Base-by-base conservation (phyloP, 2,888 invertebrate species). In the Carterocephalus palaemon region DNA sequence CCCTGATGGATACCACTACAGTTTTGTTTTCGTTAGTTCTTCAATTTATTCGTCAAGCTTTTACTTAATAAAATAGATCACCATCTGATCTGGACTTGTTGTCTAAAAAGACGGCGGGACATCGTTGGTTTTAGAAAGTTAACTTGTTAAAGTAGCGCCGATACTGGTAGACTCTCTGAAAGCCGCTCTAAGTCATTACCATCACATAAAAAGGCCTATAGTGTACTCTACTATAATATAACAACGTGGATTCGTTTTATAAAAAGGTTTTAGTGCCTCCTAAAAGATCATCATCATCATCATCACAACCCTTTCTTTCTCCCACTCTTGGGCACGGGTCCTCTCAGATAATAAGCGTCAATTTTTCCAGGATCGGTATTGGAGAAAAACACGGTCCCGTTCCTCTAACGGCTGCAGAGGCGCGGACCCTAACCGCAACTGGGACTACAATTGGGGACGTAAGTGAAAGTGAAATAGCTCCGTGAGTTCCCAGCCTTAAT, bases 401-500 rank as follows among this genome's bases (percentile, higher is more conserved):
- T 86, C 86, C 20, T 63, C 67, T 3, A 58, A 51, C 0, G 57
- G 67, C 6, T 95, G 95, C 62, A 71, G 71, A 37, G 95, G 95
- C 0, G 90, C 90, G 4, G 95, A 95, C 67, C 91, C 92, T 0
- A 95, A 95, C 67, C 88, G 95, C 29, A 95, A 95, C 72, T 95
- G 92, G 91, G 90, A 88, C 53, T 91, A 89, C 70, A 89, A 90
- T 45, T 86, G 85, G 85, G 59, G 73, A 46, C 54, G 86, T 86
- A 64, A 65, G 78, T 59, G 26, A 41, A 3, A 19, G 3, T 24
- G 3, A 24, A 5, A 24, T 24, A 9, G 3, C n/a, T 8, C 24
- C n/a, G n/a, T 24, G 19, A 4, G 6, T 19, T 4, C 19, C 19
- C 3, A 19, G 19, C 3, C 19, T n/a, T n/a, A n/a, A n/a, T n/a